Conservation (phyloP, 2,888 invertebrate species). For the Cephus pygmeus region DNA sequence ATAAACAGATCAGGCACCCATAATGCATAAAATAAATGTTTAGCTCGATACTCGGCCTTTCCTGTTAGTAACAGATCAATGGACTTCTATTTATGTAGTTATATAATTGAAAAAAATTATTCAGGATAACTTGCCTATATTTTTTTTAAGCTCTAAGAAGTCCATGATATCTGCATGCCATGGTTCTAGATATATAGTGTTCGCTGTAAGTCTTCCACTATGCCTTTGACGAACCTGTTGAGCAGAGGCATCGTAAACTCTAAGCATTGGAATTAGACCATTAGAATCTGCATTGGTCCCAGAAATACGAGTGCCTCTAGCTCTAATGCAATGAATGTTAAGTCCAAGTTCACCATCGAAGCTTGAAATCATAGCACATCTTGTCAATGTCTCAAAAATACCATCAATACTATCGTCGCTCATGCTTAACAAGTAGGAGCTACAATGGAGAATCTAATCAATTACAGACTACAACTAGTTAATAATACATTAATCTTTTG, state of each 20-base stretch:
- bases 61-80: neutral
- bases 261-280: constrained; percentile 73
- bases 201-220: constrained; percentile 73
- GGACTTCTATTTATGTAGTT: too few relatives aligned
- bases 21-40: constrained; percentile 73
- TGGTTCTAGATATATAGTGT: constrained; percentile 75
- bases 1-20: constrained; percentile 77
- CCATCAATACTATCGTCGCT: constrained; percentile 72
- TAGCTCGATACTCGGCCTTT: constrained; percentile 71
- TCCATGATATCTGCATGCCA: constrained; percentile 75
- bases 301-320: constrained; percentile 70
- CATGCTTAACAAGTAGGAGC: constrained; percentile 73
- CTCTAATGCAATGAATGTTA: constrained; percentile 72
- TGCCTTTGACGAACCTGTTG: constrained; percentile 74
- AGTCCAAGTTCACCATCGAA: constrained; percentile 74
- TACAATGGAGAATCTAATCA: neutral
- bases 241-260: constrained; percentile 73
- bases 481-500: too few relatives aligned
- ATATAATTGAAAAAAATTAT: too few relatives aligned
- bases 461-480: too few relatives aligned
- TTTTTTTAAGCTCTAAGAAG: constrained; percentile 72
- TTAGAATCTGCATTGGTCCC: constrained; percentile 74
- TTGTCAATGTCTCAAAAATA: constrained; percentile 71
- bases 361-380: constrained; percentile 74
- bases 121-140: constrained; percentile 65